Evolutionary conservation across 2,888 invertebrate species (phyloP).

Genomic region (Melanchra persicariae): DNA sequence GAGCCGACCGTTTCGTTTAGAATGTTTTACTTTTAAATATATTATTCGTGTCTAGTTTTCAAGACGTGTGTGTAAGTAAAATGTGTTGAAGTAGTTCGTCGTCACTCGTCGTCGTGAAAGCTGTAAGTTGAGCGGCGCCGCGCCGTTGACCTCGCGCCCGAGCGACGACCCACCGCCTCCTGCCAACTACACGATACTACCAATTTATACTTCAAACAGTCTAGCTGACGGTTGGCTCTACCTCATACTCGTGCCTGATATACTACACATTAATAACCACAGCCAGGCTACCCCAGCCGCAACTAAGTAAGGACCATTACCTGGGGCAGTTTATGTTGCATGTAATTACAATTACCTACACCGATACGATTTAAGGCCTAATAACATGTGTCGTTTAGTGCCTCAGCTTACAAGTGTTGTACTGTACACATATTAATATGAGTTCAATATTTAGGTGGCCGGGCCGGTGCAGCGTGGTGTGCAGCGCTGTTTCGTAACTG

Average conservation of each 20-base stretch:
- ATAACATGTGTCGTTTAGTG: slow-evolving; percentile 19
- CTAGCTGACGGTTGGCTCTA: slow-evolving; percentile 13
- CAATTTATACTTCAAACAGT: slow-evolving; percentile 67
- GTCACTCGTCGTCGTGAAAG: slow-evolving; percentile 79
- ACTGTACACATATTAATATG: slow-evolving; percentile 20
- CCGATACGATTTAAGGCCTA: slow-evolving; percentile 32
- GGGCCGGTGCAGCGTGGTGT: slow-evolving; percentile 75
- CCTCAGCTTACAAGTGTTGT: slow-evolving; percentile 8
- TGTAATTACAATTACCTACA: slow-evolving; percentile 44
- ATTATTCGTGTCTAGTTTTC: slow-evolving; percentile 16
- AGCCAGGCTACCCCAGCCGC: slow-evolving; percentile 19
- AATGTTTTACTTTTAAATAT: slow-evolving; percentile 8
- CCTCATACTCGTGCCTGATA: slow-evolving; percentile 37
- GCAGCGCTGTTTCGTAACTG: slow-evolving; percentile 84
- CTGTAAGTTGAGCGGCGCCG: slow-evolving; percentile 72
- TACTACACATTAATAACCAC: slow-evolving; percentile 20
- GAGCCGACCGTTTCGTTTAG: not conserved
- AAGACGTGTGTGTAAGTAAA: slow-evolving; percentile 46
- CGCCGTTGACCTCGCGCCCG: slow-evolving; percentile 86
- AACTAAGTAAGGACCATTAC: slow-evolving; percentile 25
- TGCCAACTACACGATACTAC: slow-evolving; percentile 66
- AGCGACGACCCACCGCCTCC: slow-evolving; percentile 84
- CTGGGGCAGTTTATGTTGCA: slow-evolving; percentile 24
- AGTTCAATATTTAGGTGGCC: slow-evolving; percentile 69
- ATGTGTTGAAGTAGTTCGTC: slow-evolving; percentile 62